Evolutionary conservation across 37 sponge, comb jelly and placozoan species (phyloP), one percentile per base, ranked within the genome.

Genomic region (Haliclona indistincta): DNA sequence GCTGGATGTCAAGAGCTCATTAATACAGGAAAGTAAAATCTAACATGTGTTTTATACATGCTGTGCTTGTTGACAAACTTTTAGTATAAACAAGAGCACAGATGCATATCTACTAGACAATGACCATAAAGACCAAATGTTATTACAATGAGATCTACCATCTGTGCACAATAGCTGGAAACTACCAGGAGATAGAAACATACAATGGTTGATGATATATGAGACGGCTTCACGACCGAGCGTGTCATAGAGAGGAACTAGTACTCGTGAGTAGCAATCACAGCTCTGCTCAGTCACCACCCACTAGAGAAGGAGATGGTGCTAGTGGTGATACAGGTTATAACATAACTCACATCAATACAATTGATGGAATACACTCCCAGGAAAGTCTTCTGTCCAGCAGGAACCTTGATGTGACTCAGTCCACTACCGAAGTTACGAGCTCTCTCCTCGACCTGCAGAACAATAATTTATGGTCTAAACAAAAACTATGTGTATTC

Each of bases 181-280:
- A 47, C 10, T 47, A 47, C 15, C 15, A n/a, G n/a, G 11, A 7
- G 6, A 25, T 25, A 6, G n/a, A 6, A n/a, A 25, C 11, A 6
- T 54, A 84, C 89, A 73, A 58, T 95, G 90, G 54, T 92, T 92
- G 42, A 97, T 76, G 71, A 95, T 95, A 79, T 89, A 88, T 34
- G 78, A 73, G 13, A 89, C 87, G 32, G 95, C 95, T n/a, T 94
- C 89, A 17, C 88, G 77, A 41, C 99, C 99, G 26, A 97, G 88
- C 17, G 99, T 97, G 87, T 97, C 99, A 56, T 97, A 97, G 34
- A 97, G 90, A 45, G 99, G 91, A 8, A 97, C 95, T 42, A 91
- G 54, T 19, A 89, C 84, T 47, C 89, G 83, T 15, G 92, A 87
- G 70, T 86, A 97, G 68, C 75, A 71, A 60, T 86, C 82, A 54